Evolutionary conservation across 2,888 invertebrate genomes (phyloP).

Genomic region (Hoplodrina blanda): DNA sequence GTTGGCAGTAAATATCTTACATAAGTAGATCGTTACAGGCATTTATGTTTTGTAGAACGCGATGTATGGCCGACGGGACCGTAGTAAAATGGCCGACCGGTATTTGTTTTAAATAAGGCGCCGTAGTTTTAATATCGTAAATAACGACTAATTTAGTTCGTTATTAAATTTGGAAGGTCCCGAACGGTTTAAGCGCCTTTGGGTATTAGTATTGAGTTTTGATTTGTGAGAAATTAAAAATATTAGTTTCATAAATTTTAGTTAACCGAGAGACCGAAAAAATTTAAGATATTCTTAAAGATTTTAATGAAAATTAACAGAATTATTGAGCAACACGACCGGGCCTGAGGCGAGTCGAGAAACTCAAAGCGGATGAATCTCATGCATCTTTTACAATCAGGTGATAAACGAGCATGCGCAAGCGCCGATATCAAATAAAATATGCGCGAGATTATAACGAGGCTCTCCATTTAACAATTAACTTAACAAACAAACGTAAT

Average conservation of each 20-base stretch:
- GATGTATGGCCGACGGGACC: slow-evolving; percentile 62
- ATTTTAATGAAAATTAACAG: slow-evolving; percentile 74
- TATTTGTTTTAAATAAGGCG: slow-evolving; percentile 75
- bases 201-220: slow-evolving; percentile 54
- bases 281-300: slow-evolving; percentile 51
- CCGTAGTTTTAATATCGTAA: slow-evolving; percentile 72
- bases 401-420: slow-evolving; percentile 77
- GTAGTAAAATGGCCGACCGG: slow-evolving; percentile 57
- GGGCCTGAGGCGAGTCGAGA: slow-evolving; percentile 67
- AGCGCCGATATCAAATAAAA: slow-evolving; percentile 83
- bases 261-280: slow-evolving; percentile 40
- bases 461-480: slow-evolving; percentile 89
- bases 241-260: slow-evolving; percentile 57
- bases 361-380: slow-evolving; percentile 82
- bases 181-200: slow-evolving; percentile 57
- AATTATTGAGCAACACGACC: slow-evolving; percentile 67
- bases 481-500: slow-evolving; percentile 91
- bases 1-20: slow-evolving; percentile 61
- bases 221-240: slow-evolving; percentile 67
- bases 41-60: slow-evolving; percentile 65
- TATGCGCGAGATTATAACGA: slow-evolving; percentile 87
- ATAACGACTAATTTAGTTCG: slow-evolving; percentile 73
- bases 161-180: slow-evolving; percentile 72
- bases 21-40: slow-evolving; percentile 64
- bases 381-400: slow-evolving; percentile 88